These are phyloP conservation scores for Zaprionus bogoriensis DNA, from an alignment of 2,888 invertebrate genomes.

Conservation along the genomic window DNA sequence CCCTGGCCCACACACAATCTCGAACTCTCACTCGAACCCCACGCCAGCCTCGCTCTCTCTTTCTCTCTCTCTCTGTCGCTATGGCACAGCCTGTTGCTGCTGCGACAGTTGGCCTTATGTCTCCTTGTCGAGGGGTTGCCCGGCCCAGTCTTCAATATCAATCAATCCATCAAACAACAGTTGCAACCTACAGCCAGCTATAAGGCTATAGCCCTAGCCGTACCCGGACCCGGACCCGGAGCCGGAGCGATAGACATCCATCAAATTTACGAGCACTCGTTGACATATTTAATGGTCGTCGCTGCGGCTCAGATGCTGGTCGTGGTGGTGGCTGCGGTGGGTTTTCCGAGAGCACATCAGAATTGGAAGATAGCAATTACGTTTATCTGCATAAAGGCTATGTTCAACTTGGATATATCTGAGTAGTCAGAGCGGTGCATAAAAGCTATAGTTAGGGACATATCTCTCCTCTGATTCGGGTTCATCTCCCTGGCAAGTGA, in stretches of 20 bases:
- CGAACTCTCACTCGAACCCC: too few species aligned
- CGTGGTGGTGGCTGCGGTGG: not conserved
- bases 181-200: not conserved
- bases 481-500: too few species aligned
- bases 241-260: constrained; percentile 19
- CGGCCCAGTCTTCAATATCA: constrained; percentile 45
- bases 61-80: constrained; percentile 19
- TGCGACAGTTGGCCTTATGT: constrained; percentile 29
- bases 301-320: not conserved
- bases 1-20: constrained; percentile 36
- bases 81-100: constrained; percentile 46
- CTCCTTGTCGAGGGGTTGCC: constrained; percentile 12
- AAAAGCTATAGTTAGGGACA: too few species aligned
- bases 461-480: too few species aligned
- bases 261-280: constrained; percentile 51
- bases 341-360: too few species aligned
- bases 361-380: too few species aligned
- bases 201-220: too few species aligned
- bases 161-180: constrained; percentile 51
- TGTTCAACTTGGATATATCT: too few species aligned
- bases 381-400: too few species aligned
- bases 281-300: constrained; percentile 50
- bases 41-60: not conserved
- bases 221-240: not conserved
- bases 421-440: too few species aligned